Base-by-base conservation (phyloP, 2,888 invertebrate species). In the Eristalis arbustorum region DNA sequence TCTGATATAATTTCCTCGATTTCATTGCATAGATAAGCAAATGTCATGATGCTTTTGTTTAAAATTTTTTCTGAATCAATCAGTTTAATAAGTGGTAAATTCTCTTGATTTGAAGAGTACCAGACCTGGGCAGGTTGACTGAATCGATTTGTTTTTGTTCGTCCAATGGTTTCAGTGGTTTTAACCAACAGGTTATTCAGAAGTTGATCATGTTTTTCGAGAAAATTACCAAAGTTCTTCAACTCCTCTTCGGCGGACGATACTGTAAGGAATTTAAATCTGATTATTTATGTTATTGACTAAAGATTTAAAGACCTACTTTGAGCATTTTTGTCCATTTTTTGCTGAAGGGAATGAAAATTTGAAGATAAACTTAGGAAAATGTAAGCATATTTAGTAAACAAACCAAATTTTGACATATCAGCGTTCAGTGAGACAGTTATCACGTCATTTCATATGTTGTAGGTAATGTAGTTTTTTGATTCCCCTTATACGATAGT, bases 1-100 rank as follows among this genome's bases (percentile, higher is more conserved):
- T 97, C 96, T 73, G 93, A 92, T 89, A 95, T 94, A 18, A 98
- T 93, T 72, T 94, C 91, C 74, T 94, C 93, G 81, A 97, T 95
- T 93, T 98, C 98, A 89, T 95, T 94, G 92, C 97, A 97, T 1
- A 98, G 93, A 10, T 96, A 95, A 18, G 96, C 95, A 80, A 98
- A 94, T 0, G 97, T 96, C 59, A 96, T 95, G 10, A 98, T 93
- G 63, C 98, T 94, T 93, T 96, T 96, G 42, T 96, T 96, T 89
- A 98, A 94, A 67, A 96, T 93, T 90, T 96, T 96, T 92, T 98
- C 97, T 28, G 97, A 97, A 88, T 96, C 95, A 13, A 97, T 95
- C 83, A 98, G 92, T 88, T 96, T 95, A 40, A 96, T 93, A 40
- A 97, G 91, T 4, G 95, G 93, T 14, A 95, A 93, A 88, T 95